phyloP scores from a whole-genome alignment of 2,797 vertebrate species.

The Ataeniobius toweri region DNA sequence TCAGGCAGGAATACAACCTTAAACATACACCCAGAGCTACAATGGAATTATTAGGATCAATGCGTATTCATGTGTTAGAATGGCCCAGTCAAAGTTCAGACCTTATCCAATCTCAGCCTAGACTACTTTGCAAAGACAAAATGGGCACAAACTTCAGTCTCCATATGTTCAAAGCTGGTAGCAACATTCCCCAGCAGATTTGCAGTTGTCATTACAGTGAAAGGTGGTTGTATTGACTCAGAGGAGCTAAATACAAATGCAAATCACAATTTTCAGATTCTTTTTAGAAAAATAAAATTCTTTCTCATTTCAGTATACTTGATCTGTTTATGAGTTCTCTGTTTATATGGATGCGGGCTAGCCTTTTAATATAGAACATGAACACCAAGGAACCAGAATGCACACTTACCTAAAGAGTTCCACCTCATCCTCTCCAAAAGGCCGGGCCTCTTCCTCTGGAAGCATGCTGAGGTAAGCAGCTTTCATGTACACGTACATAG shows the following conservation, averaged over 20 bases:
- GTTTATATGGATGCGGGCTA: background rate
- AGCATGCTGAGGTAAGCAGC: conserved; percentile 89
- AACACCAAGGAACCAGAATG: background rate
- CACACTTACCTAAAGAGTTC: conserved; percentile 82
- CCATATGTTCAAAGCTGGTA: too few species aligned
- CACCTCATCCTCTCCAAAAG: conserved; percentile 85
- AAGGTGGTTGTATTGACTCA: background rate
- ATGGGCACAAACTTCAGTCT: too few species aligned
- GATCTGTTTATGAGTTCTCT: background rate
- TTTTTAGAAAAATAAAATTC: background rate
- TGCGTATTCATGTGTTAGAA: too few species aligned
- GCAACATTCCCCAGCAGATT: too few species aligned
- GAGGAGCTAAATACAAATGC: background rate
- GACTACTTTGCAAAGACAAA: too few species aligned
- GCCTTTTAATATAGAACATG: background rate
- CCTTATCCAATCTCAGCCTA: too few species aligned
- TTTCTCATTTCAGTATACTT: background rate
- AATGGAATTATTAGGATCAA: too few species aligned
- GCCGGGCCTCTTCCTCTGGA: conserved; percentile 76
- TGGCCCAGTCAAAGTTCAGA: too few species aligned
- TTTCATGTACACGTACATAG: conserved; percentile 91
- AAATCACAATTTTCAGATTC: background rate
- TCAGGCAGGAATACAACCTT: too few species aligned
- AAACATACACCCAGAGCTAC: too few species aligned
- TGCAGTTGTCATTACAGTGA: background rate